phyloP scores from a whole-genome alignment of 2,797 vertebrate genomes.

The Florisuga fusca region DNA sequence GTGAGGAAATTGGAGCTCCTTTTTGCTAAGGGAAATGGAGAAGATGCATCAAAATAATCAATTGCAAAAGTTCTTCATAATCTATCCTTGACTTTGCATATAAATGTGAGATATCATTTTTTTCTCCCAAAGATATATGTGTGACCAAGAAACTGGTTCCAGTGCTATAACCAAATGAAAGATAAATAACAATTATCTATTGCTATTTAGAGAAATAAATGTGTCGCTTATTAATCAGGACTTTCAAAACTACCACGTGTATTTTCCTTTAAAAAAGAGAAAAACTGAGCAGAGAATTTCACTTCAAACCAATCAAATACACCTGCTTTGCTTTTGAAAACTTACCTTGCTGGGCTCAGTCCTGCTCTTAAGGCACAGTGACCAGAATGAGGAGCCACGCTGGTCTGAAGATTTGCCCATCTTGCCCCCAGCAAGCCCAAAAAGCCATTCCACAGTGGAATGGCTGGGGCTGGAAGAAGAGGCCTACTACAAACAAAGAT shows the following conservation, averaged over 20 bases:
- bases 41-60: background rate
- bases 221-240: background rate
- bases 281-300: background rate
- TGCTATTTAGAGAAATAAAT: background rate
- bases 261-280: background rate
- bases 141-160: background rate
- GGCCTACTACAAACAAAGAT: fast-evolving
- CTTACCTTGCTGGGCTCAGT: background rate
- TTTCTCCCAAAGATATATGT: background rate
- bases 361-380: background rate
- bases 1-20: background rate
- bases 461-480: background rate
- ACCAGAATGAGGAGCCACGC: background rate
- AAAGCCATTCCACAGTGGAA: fast-evolving
- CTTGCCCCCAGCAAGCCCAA: background rate
- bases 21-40: background rate
- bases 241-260: background rate
- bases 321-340: background rate
- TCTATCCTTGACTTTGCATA: background rate
- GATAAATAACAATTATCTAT: background rate
- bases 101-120: background rate
- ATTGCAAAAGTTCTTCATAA: background rate
- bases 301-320: background rate
- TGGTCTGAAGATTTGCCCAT: background rate
- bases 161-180: background rate